Evolutionary conservation across 2,113 vertebrate species (phyloP), one percentile per base, ranked within the genome.

Genomic region (Promerops cafer): DNA sequence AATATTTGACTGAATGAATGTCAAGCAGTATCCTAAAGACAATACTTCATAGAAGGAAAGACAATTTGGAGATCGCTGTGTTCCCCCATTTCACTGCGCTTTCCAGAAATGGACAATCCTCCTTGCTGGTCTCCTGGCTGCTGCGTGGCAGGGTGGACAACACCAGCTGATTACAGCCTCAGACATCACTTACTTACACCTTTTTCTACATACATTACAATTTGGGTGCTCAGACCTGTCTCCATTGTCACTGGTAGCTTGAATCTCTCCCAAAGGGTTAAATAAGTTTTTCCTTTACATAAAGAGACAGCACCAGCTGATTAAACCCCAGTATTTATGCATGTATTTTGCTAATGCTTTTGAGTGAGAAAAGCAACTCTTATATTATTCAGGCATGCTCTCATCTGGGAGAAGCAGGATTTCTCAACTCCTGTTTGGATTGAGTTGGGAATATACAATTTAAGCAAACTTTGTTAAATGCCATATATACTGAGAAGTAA

Each of bases 141-240:
- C 53, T n/a, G 12, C 1, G 39, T 24, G 60, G 28, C 68, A 52
- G 89, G 28, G 27, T 35, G 63, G 61, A 74, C 70, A 92, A 31
- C 21, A 50, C 21, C 71, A 72, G 42, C 42, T 53, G 28, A 50
- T 21, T 39, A 30, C 61, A 60, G 49, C 18, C 56, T 54, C 82
- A 75, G 42, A 40, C 45, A 66, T 28, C 39, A 64, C 16, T 0
- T 0, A 33, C 21, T 71, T 2, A 1, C 1, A 31, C 64, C 54
- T 76, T 44, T 49, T 70, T 78, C 47, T 42, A 64, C 47, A 69
- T 22, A 23, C 1, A 0, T 54, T 33, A n/a, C 39, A 21, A 14
- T 89, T 40, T 70, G 54, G 16, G 28, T 70, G 52, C 47, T 79
- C 54, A 72, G 71, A 68, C 30, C 52, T 33, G 56, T 33, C 31